Base-by-base conservation (phyloP, 2,113 vertebrate species). In the Heliornis fulica region DNA sequence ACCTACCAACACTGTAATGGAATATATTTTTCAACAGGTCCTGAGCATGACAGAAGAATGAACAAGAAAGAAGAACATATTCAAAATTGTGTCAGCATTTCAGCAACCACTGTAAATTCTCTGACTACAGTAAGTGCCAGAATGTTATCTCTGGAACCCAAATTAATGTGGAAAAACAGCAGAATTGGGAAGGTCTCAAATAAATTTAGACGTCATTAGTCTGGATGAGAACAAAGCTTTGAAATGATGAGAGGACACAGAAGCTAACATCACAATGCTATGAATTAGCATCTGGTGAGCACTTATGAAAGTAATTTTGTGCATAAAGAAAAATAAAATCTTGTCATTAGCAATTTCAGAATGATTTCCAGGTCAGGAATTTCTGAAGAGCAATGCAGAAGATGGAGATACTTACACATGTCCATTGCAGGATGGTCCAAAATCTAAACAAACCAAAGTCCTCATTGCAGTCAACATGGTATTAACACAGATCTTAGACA, bases 381-480 rank as follows among this genome's bases (percentile, higher is more conserved):
- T 15, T 56, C 12, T 32, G 1, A 3, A 32, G 2, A 43, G 29
- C 29, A 53, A 26, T 4, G 5, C 6, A 25, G 50, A 65, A 31
- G 5, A 5, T 23, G 5, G 10, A 54, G 8, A 80, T 10, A 13
- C 10, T 53, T 36, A 38, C 68, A 63, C 3, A 12, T 0, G 0
- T 22, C 9, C 36, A 1, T 7, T 43, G 22, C 64, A 56, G n/a
- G 86, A 43, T 19, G 2, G 3, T 21, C 32, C 34, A 46, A 56
- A 25, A 29, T 71, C 34, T 29, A 25, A 48, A 36, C 3, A 28
- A 41, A 61, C 53, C n/a, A 1, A 40, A 68, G 48, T 5, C 3
- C 3, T 51, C 4, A 1, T 9, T 60, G 28, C 15, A 68, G 15
- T 21, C 18, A 22, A 7, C 10, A 5, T 7, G 40, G 6, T 26